Evolutionary conservation across 2,113 vertebrate genomes (phyloP).

Genomic region (Hipposideros armiger): DNA sequence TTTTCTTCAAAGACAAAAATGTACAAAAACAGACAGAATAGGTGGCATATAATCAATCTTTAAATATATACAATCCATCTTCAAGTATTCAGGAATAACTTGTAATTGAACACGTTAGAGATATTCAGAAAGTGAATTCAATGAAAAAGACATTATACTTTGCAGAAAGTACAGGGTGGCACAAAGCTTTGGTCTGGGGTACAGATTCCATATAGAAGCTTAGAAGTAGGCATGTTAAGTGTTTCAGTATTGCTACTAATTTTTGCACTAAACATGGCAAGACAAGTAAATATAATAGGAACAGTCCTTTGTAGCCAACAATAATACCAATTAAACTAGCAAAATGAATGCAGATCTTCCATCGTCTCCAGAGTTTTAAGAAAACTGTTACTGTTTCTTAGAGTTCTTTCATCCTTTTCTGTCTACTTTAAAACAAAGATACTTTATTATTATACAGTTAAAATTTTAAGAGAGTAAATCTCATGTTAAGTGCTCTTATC

Average conservation of each 20-base stretch:
- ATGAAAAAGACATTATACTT: conserved; percentile 48
- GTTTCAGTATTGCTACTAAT: conserved; percentile 29
- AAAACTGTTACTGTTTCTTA: conserved; percentile 5
- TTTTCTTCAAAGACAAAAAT: conserved; percentile 41
- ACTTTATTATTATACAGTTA: not conserved
- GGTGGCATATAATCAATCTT: not conserved
- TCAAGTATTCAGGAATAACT: conserved; percentile 10
- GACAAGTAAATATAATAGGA: not conserved
- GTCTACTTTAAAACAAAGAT: conserved; percentile 49
- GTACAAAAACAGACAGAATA: not conserved
- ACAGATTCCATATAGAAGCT: conserved; percentile 34
- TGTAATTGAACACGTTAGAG: not conserved
- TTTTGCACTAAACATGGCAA: conserved; percentile 41
- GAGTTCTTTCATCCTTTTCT: conserved; percentile 9
- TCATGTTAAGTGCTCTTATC: not conserved
- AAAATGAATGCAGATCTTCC: conserved; percentile 12
- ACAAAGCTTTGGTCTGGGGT: conserved; percentile 30
- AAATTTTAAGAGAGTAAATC: not conserved
- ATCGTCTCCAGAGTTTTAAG: not conserved
- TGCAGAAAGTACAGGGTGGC: not conserved
- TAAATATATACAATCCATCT: conserved; percentile 25
- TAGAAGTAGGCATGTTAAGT: conserved; percentile 19
- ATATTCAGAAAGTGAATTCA: conserved; percentile 63
- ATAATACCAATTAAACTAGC: not conserved
- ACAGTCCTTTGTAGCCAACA: not conserved